These are phyloP conservation scores for Harpegnathos saltator DNA, from an alignment of 1,140 invertebrate genomes.

Conservation along the genomic window DNA sequence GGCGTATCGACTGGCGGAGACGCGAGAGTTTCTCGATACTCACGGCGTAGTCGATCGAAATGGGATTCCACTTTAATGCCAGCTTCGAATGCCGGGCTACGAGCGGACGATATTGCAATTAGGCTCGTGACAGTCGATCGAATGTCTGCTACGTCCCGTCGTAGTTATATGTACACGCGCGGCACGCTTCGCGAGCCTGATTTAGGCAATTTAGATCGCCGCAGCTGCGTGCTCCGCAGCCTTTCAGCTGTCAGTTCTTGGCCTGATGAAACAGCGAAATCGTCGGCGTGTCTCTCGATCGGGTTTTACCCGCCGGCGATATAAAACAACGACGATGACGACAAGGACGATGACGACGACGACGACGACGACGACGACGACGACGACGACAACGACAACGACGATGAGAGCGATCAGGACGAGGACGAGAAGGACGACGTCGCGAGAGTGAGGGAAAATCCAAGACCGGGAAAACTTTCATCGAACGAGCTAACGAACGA, in stretches of 20 bases:
- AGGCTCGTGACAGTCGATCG: slow-evolving; percentile 71
- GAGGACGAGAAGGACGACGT: not conserved
- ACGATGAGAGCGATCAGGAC: too few species aligned
- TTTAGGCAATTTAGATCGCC: slow-evolving; percentile 70
- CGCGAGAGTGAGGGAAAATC: slow-evolving; percentile 29
- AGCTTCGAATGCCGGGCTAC: slow-evolving; percentile 62
- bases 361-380: slow-evolving; percentile 11
- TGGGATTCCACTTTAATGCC: slow-evolving; percentile 72
- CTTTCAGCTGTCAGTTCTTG: slow-evolving; percentile 47
- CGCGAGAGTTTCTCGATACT: slow-evolving; percentile 26
- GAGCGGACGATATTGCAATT: slow-evolving; percentile 76
- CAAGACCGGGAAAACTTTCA: slow-evolving; percentile 56
- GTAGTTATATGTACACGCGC: slow-evolving; percentile 37
- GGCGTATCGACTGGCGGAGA: slow-evolving; percentile 1
- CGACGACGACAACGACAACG: slow-evolving; percentile 13
- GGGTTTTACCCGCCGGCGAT: slow-evolving; percentile 15
- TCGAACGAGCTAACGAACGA: slow-evolving; percentile 65
- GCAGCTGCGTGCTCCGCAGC: slow-evolving; percentile 33
- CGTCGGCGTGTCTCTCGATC: slow-evolving; percentile 39
- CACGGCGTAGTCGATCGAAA: slow-evolving; percentile 62
- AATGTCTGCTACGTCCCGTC: slow-evolving; percentile 50
- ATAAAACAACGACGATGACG: slow-evolving; percentile 34
- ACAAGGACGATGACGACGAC: slow-evolving; percentile 9
- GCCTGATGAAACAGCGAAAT: slow-evolving; percentile 35
- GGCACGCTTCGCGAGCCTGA: slow-evolving; percentile 64